Evolutionary conservation across 2,888 invertebrate genomes (phyloP).

Genomic region (Pycnomerus fuliginosus): DNA sequence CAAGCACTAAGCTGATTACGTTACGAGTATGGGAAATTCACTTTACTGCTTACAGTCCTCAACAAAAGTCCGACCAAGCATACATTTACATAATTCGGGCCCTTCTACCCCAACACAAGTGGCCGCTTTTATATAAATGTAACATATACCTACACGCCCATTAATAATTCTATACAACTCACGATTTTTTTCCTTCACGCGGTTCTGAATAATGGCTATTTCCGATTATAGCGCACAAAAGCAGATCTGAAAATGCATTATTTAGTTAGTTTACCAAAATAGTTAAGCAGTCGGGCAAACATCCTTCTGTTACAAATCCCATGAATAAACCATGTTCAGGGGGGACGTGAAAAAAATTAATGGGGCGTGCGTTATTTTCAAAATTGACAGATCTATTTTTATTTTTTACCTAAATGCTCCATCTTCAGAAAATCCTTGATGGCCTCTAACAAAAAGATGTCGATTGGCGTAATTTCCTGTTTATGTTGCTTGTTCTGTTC

Average conservation of each 20-base stretch:
- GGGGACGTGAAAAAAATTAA: constrained; percentile 27
- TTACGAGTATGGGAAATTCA: constrained; percentile 27
- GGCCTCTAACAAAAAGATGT: too few relatives aligned
- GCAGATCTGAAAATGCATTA: constrained; percentile 33
- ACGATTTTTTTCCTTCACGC: constrained; percentile 37
- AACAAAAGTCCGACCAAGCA: constrained; percentile 11
- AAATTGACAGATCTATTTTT: too few relatives aligned
- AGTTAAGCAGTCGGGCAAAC: constrained; percentile 44
- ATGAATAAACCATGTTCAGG: constrained; percentile 30
- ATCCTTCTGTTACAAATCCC: constrained; percentile 39
- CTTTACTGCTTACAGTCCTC: too few relatives aligned
- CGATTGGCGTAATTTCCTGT: too few relatives aligned
- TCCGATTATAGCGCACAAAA: constrained; percentile 32
- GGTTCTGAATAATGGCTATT: constrained; percentile 36
- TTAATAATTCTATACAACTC: constrained; percentile 41
- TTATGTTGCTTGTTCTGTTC: too few relatives aligned
- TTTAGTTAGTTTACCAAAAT: constrained; percentile 41
- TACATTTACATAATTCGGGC: constrained; percentile 15
- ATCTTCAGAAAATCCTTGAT: too few relatives aligned
- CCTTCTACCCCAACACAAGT: constrained; percentile 27
- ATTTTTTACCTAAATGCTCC: too few relatives aligned
- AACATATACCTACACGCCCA: constrained; percentile 29
- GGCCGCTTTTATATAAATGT: constrained; percentile 30
- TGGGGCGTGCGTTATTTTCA: constrained; percentile 17
- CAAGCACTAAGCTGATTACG: constrained; percentile 43